phyloP scores from a whole-genome alignment of 2,113 vertebrate species.

The Synodontis membranacea region DNA sequence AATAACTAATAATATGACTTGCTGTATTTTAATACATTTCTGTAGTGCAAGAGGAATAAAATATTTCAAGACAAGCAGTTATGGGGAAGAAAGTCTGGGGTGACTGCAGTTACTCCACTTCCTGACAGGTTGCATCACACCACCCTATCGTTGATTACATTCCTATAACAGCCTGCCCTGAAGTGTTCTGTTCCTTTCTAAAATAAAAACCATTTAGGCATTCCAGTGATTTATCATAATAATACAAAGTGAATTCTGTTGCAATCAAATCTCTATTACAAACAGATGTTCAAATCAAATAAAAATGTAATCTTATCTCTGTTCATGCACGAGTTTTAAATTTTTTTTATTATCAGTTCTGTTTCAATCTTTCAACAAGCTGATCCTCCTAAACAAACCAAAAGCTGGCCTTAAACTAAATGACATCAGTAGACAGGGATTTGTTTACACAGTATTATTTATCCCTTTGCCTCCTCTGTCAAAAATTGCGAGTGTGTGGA shows the following conservation, averaged over 20 bases:
- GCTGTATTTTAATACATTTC: neutral
- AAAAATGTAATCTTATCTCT: constrained; percentile 41
- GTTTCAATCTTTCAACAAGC: constrained; percentile 52
- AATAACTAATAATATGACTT: neutral
- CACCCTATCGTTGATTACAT: neutral
- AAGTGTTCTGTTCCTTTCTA: neutral
- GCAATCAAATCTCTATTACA: constrained; percentile 48
- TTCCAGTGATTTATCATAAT: constrained; percentile 34
- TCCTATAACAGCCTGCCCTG: neutral
- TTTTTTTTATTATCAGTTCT: constrained; percentile 10
- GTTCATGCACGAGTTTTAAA: neutral
- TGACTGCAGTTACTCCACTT: neutral
- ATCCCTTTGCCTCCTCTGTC: constrained; percentile 29
- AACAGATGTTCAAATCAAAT: constrained; percentile 56
- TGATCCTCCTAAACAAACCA: constrained; percentile 56
- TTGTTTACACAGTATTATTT: constrained; percentile 35
- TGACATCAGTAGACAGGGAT: constrained; percentile 32
- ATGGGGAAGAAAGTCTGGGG: neutral
- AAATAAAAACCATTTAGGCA: constrained; percentile 16
- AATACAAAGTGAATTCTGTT: constrained; percentile 36
- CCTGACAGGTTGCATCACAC: neutral
- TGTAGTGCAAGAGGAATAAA: neutral
- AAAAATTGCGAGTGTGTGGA: neutral
- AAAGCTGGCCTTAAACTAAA: constrained; percentile 44
- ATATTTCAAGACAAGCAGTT: neutral